phyloP scores from a whole-genome alignment of 2,113 vertebrate species.

The Caracal caracal region DNA sequence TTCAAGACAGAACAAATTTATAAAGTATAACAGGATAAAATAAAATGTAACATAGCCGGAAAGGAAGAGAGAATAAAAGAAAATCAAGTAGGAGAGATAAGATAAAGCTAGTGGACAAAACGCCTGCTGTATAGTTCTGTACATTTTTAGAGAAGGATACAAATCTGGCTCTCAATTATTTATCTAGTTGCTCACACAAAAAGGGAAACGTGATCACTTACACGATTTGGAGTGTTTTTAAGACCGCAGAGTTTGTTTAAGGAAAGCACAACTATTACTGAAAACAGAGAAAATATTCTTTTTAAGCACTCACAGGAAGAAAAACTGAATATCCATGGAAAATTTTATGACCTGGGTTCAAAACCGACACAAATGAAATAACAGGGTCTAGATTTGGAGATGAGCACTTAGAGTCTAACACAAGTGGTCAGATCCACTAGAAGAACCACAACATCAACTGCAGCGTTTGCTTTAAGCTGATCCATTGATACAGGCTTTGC shows the following conservation, averaged over 20 bases:
- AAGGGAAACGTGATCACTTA: background rate
- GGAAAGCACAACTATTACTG: background rate
- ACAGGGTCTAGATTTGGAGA: background rate
- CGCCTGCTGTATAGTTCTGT: background rate
- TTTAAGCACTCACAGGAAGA: background rate
- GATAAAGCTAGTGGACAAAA: background rate
- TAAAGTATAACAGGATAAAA: background rate
- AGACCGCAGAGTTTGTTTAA: background rate
- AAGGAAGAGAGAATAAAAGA: background rate
- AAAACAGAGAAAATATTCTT: background rate
- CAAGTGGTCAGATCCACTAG: accelerated
- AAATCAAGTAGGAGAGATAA: background rate
- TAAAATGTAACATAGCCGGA: background rate
- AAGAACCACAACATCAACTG: background rate
- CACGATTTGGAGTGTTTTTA: background rate
- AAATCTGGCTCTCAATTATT: background rate
- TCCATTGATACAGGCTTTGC: background rate
- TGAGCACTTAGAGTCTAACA: background rate
- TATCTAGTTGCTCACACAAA: background rate
- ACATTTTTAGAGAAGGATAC: background rate
- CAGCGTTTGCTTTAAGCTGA: background rate
- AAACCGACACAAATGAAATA: background rate
- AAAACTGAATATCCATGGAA: background rate
- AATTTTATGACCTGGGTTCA: background rate
- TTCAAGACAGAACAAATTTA: background rate